A percentile compares a stretch with the other conserved stretches of the same genome.
Evolutionary conservation across 2,888 invertebrate genomes (phyloP).

Genomic region (Ochlodes sylvanus): DNA sequence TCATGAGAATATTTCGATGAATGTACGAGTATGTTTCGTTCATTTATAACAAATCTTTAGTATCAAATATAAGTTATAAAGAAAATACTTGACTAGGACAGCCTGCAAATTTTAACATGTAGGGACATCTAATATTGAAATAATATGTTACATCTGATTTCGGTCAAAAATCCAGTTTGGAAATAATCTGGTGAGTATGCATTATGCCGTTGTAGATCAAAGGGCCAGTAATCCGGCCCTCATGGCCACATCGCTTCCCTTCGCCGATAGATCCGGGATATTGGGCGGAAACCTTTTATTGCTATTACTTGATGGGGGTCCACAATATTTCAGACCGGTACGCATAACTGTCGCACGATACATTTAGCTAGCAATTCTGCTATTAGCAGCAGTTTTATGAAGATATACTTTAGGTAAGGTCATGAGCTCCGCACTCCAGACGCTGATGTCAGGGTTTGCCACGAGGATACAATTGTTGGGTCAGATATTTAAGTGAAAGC

Average conservation of each 20-base stretch:
- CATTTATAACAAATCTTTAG: no score
- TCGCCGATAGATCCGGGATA: slow-evolving; percentile 62
- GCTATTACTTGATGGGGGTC: slow-evolving; percentile 68
- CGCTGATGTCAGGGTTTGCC: background rate
- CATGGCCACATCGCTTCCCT: slow-evolving; percentile 46
- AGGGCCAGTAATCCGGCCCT: slow-evolving; percentile 4
- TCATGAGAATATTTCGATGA: no score
- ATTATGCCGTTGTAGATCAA: slow-evolving; percentile 4
- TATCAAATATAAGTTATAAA: no score
- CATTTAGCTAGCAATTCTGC: slow-evolving; percentile 30
- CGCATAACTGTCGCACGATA: slow-evolving; percentile 53
- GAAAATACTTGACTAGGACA: no score
- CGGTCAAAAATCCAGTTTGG: no score
- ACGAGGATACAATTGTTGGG: no score
- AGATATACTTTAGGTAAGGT: slow-evolving; percentile 8
- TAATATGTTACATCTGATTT: no score
- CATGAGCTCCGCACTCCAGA: background rate
- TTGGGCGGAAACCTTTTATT: slow-evolving; percentile 74
- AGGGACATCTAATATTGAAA: no score
- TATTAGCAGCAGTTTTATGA: slow-evolving; percentile 22
- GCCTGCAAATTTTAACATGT: no score
- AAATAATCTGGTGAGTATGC: background rate
- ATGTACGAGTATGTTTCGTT: no score
- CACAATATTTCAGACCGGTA: slow-evolving; percentile 62
- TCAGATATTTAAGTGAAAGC: no score